Evolutionary conservation across 2,888 invertebrate species (phyloP).

Genomic region (Drosophila nr. perissopoda): DNA sequence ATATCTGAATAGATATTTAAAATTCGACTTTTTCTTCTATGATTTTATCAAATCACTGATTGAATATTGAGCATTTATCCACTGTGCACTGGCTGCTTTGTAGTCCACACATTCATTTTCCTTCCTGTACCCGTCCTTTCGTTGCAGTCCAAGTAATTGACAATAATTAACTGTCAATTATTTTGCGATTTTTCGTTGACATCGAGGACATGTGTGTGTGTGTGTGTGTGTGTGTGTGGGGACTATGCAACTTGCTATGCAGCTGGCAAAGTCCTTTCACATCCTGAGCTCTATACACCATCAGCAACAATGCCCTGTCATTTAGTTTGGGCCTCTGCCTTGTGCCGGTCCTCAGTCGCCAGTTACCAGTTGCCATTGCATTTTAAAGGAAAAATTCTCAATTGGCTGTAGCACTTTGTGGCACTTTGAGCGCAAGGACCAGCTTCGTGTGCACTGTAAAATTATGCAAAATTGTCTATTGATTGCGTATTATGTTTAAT

Average conservation of each 20-base stretch:
- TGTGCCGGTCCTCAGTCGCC: neutral
- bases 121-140: constrained; percentile 11
- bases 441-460: constrained; percentile 51
- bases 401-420: constrained; percentile 63
- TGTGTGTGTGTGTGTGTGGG: neutral
- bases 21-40: neutral
- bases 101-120: constrained; percentile 15
- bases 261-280: constrained; percentile 22
- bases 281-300: constrained; percentile 34
- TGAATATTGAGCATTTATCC: neutral
- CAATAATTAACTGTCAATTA: constrained; percentile 83
- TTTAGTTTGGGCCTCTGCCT: constrained; percentile 34
- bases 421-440: constrained; percentile 55
- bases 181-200: constrained; percentile 74
- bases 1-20: neutral
- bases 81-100: constrained; percentile 33
- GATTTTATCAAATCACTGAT: neutral
- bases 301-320: constrained; percentile 57
- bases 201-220: constrained; percentile 31
- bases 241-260: constrained; percentile 2
- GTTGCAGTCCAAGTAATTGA: constrained; percentile 73
- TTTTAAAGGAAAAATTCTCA: constrained; percentile 71
- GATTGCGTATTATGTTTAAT: constrained; percentile 72
- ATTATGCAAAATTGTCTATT: constrained; percentile 74
- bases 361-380: constrained; percentile 48